A percentile compares a stretch with the other conserved stretches of the same genome.
Evolutionary conservation across 2,888 invertebrate species (phyloP).

Genomic region (Biston betularia): DNA sequence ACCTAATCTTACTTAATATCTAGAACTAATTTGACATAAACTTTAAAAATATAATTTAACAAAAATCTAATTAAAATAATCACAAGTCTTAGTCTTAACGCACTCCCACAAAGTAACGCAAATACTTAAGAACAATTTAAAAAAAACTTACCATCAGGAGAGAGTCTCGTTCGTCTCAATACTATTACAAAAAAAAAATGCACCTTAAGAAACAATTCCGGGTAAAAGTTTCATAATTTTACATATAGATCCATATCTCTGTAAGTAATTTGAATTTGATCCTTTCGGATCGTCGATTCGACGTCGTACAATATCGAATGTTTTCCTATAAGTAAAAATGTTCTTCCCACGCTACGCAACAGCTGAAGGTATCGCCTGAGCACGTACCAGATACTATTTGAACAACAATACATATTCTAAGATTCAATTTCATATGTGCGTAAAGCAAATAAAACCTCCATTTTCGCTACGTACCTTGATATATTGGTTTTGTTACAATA

Average conservation of each 20-base stretch:
- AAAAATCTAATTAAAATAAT: no score
- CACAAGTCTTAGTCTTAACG: no score
- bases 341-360: slow-evolving; percentile 29
- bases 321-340: slow-evolving; percentile 11
- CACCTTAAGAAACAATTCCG: not conserved
- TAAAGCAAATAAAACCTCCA: slow-evolving; percentile 39
- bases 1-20: no score
- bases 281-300: not conserved
- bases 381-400: slow-evolving; percentile 43
- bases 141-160: no score
- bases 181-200: not conserved
- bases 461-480: slow-evolving; percentile 29
- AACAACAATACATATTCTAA: slow-evolving; percentile 41
- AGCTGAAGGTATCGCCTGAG: slow-evolving; percentile 37
- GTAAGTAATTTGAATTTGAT: slow-evolving; percentile 15
- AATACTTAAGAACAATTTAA: no score
- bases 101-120: no score
- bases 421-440: slow-evolving; percentile 42
- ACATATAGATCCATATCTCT: not conserved
- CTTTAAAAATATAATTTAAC: no score
- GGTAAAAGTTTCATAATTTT: not conserved
- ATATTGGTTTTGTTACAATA: slow-evolving; percentile 9
- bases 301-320: slow-evolving; percentile 17
- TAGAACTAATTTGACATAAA: no score
- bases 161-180: no score